Evolutionary conservation across 2,797 vertebrate species (phyloP), one percentile per base, ranked within the genome.

Genomic region (Garrulus glandarius): DNA sequence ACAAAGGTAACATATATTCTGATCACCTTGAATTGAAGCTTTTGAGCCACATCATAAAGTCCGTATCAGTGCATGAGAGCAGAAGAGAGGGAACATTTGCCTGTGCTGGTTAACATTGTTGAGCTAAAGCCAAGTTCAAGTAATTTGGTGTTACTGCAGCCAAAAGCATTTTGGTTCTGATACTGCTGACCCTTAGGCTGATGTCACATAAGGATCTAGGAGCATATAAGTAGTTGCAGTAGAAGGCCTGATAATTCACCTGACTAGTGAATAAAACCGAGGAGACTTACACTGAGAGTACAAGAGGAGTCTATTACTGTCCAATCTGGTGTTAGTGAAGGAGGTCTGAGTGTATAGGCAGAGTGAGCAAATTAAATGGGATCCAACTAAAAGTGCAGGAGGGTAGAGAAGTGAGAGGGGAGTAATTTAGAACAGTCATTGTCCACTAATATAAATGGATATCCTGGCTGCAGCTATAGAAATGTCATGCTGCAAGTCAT

Each of bases 171-270:
- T 61, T 64, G 50, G 20, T 89, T 32, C 47, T 84, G 50, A 22
- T 15, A 6, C 46, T 47, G 34, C 32, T 41, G 11, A n/a, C 26
- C 3, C 6, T 79, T 52, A 27, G 4, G 4, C 3, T 65, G n/a
- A 21, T 36, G 39, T 44, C 39, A 21, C 15, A 1, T n/a, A 21
- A 57, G 52, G 39, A n/a, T 34, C 22, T 15, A 2, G 29, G 34
- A 36, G 15, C 23, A 41, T 0, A 0, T 34, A 22, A 53, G 49
- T 1, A 50, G 15, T 14, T 87, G 47, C 20, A 57, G 70, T 37
- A 64, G 46, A 23, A 60, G 41, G 37, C 34, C 20, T 84, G 46
- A 11, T 79, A 36, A 27, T 59, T 71, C 26, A 29, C 24, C 22
- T 90, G 44, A 6, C 18, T 30, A 3, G 8, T 26, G 27, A 87